Evolutionary conservation across 2,113 vertebrate species (phyloP), one percentile per base, ranked within the genome.

Genomic region (Eulacestoma nigropectus): DNA sequence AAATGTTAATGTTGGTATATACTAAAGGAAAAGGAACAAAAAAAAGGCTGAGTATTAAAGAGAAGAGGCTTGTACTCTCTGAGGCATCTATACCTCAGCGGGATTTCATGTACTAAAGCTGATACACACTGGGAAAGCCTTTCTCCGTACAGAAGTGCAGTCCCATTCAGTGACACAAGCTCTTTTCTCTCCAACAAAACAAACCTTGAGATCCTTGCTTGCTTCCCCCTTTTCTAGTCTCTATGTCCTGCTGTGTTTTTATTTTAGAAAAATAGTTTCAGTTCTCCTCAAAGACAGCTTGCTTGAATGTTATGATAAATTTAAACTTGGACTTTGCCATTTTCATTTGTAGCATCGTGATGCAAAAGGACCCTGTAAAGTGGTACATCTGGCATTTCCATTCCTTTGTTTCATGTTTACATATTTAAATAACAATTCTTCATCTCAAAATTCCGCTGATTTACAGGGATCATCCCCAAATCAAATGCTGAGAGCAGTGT

Each of bases 211-310:
- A 96, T 96, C 96, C 93, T 96, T 94, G 91, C 95, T 95, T 96
- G 96, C 94, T 92, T 90, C 49, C 64, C 94, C 73, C 93, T 91
- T 68, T 95, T 93, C 80, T 85, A 87, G 73, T 95, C 83, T 87
- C 84, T 96, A 50, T 83, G 65, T 87, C 97, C 96, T 92, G 96
- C 95, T 96, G 96, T 93, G 97, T 94, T 97, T 97, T 97, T 97
- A 97, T 97, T 98, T 97, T 95, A 94, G 94, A 96, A 94, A 97
- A 95, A 93, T 65, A 93, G 93, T 96, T 96, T 97, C 96, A 73
- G 95, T 93, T 96, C 92, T 91, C 82, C 65, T 95, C 91, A 73
- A 2, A 90, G 92, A 81, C 74, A 90, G 86, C 80, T 94, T 96
- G 69, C 86, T 95, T 89, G 91, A 97, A 89, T 78, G 77, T 83